Conservation (phyloP, 2,888 invertebrate species). For the Acholoe squamosa region DNA sequence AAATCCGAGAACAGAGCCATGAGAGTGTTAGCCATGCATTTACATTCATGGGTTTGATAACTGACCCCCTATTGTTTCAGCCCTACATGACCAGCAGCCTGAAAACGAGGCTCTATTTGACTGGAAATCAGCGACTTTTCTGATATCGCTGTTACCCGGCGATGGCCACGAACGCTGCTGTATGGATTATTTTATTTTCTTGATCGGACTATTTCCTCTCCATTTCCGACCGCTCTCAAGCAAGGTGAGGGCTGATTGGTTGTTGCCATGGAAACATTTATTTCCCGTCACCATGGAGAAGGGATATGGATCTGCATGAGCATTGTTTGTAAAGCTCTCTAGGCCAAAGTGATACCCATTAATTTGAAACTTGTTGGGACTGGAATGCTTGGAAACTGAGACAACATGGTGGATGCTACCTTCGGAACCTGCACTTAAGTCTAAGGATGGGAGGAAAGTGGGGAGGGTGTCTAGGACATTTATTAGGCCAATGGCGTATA, state of each 20-base stretch:
- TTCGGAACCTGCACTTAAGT: too few relatives aligned
- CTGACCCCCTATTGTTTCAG: too few relatives aligned
- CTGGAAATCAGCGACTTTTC: background rate
- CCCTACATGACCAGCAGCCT: background rate
- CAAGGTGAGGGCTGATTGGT: constrained; percentile 59
- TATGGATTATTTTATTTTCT: constrained; percentile 45
- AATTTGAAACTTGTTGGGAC: constrained; percentile 50
- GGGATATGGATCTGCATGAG: constrained; percentile 13
- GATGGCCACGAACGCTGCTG: background rate
- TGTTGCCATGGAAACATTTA: constrained; percentile 60
- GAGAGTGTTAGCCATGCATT: too few relatives aligned
- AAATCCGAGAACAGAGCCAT: too few relatives aligned
- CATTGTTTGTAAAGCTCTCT: constrained; percentile 57
- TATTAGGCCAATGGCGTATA: background rate
- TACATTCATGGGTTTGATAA: too few relatives aligned
- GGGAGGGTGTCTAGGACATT: too few relatives aligned
- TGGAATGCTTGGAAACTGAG: constrained; percentile 60
- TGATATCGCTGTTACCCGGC: background rate
- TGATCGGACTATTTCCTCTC: constrained; percentile 57
- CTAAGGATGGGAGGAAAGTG: too few relatives aligned
- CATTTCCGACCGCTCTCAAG: constrained; percentile 60
- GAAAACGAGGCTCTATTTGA: background rate
- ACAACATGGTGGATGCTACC: background rate
- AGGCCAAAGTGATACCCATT: constrained; percentile 33
- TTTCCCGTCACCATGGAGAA: constrained; percentile 54